These are phyloP conservation scores for Drosophila basisetae DNA, from an alignment of 2,888 invertebrate genomes.

Conservation along the genomic window DNA sequence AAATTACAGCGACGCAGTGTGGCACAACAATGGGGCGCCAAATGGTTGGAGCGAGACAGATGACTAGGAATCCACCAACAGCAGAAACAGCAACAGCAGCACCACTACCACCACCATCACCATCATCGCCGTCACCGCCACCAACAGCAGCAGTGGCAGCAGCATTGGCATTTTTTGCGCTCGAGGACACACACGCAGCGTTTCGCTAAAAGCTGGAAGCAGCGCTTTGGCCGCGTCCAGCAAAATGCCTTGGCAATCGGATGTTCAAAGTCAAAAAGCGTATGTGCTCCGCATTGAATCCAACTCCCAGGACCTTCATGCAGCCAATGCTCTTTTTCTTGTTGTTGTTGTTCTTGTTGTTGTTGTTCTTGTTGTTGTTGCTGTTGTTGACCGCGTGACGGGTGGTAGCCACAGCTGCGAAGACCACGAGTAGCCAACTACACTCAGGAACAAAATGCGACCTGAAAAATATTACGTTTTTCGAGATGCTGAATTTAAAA, in stretches of 20 bases:
- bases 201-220: conserved; percentile 9
- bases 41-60: conserved; percentile 38
- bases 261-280: conserved; percentile 81
- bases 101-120: not conserved
- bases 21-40: conserved; percentile 77
- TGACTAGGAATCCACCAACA: conserved; percentile 28
- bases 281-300: conserved; percentile 76
- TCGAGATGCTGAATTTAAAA: not conserved
- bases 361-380: not conserved
- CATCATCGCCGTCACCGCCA: conserved; percentile 19
- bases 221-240: conserved; percentile 13
- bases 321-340: conserved; percentile 19
- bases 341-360: not conserved
- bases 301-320: conserved; percentile 29
- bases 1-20: conserved; percentile 80
- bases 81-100: not conserved
- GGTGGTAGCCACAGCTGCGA: conserved; percentile 19
- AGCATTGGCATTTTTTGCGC: conserved; percentile 77
- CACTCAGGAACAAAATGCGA: not conserved
- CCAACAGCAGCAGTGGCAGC: conserved; percentile 17
- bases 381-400: conserved; percentile 43
- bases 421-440: not conserved
- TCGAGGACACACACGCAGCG: conserved; percentile 67
- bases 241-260: conserved; percentile 76
- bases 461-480: not conserved